These are phyloP conservation scores for Ecdyonurus torrentis DNA, from an alignment of 2,888 invertebrate genomes.

Conservation along the genomic window DNA sequence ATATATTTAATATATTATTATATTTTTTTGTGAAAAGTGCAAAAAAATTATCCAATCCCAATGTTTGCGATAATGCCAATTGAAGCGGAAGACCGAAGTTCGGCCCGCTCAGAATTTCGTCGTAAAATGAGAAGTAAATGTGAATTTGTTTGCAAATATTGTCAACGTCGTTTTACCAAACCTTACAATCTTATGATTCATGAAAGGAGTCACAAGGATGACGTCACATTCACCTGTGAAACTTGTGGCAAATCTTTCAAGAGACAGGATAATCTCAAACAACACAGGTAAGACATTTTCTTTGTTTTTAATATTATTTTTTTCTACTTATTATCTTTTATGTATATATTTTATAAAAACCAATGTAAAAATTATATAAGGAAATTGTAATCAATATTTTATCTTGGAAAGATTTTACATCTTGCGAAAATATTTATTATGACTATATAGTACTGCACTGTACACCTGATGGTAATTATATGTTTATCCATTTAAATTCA, in stretches of 20 bases:
- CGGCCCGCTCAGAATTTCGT: slow-evolving; percentile 48
- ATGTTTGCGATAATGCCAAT: slow-evolving; percentile 86
- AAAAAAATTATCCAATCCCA: background rate
- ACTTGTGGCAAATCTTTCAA: slow-evolving; percentile 97
- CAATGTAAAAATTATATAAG: background rate
- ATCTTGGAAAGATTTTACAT: background rate
- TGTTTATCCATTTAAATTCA: too few relatives aligned
- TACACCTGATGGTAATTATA: too few relatives aligned
- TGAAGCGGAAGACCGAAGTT: slow-evolving; percentile 60
- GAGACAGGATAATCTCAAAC: slow-evolving; percentile 88
- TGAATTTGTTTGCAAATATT: slow-evolving; percentile 97
- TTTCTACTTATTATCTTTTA: too few relatives aligned
- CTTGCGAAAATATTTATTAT: too few relatives aligned
- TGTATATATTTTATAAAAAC: background rate
- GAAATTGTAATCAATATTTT: background rate
- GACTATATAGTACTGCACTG: too few relatives aligned
- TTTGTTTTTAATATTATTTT: too few relatives aligned
- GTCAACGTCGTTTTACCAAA: slow-evolving; percentile 94
- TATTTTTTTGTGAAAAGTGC: background rate
- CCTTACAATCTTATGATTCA: slow-evolving; percentile 97
- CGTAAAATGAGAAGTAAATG: slow-evolving; percentile 85
- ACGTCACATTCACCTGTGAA: slow-evolving; percentile 93
- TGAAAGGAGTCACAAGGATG: slow-evolving; percentile 95
- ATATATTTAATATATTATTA: background rate
- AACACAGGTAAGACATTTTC: slow-evolving; percentile 74